These are phyloP conservation scores for Phalanger gymnotis DNA, from an alignment of 2,797 vertebrate species.

Conservation along the genomic window DNA sequence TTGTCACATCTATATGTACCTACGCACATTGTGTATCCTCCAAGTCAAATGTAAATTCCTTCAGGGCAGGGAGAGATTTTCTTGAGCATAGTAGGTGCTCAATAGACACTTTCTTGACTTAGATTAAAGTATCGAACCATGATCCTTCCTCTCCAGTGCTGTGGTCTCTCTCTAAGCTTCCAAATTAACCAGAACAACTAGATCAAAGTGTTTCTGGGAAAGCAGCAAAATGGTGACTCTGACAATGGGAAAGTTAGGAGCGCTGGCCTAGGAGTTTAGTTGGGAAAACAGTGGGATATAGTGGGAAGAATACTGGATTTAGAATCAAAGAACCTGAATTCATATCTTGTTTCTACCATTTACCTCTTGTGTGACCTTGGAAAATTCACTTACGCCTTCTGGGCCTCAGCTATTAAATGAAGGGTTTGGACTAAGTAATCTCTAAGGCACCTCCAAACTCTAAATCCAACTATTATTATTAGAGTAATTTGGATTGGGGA, in stretches of 20 bases:
- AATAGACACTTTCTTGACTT: neutral
- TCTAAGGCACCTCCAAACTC: neutral
- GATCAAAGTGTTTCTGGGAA: neutral
- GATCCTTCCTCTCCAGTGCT: neutral
- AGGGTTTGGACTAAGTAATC: neutral
- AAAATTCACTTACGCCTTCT: neutral
- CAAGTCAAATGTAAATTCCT: neutral
- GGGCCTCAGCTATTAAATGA: neutral
- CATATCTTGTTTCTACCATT: neutral
- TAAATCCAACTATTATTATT: neutral
- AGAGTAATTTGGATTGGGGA: neutral
- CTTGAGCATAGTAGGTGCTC: neutral
- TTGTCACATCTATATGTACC: neutral
- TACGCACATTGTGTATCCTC: neutral
- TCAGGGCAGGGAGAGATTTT: neutral
- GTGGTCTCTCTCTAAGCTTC: neutral
- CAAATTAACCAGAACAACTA: neutral
- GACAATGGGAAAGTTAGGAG: neutral
- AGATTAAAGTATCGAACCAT: neutral
- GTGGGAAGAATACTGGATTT: neutral
- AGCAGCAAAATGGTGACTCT: neutral
- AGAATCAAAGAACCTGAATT: neutral
- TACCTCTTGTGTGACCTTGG: neutral
- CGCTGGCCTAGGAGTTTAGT: neutral
- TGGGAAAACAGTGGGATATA: neutral